These are phyloP conservation scores for Tachypleus tridentatus DNA, from an alignment of 1,140 invertebrate genomes.

Conservation along the genomic window DNA sequence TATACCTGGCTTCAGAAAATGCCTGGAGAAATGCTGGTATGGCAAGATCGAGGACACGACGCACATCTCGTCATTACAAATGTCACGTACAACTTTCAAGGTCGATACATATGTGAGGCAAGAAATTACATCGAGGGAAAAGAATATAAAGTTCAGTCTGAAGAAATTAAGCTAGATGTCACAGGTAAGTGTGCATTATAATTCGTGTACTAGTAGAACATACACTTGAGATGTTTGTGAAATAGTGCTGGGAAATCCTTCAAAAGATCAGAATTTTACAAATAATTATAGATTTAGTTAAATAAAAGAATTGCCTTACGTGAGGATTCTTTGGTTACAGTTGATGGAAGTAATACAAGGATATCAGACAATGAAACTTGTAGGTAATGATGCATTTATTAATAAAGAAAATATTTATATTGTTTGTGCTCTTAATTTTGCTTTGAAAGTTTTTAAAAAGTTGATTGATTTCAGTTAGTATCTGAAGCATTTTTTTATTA, in stretches of 20 bases:
- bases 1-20: conserved; percentile 22
- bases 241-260: neutral
- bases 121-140: conserved; percentile 21
- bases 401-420: no score
- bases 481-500: no score
- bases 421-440: no score
- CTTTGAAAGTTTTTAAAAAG: no score
- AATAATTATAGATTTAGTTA: no score
- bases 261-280: no score
- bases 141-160: conserved; percentile 18
- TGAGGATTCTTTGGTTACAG: no score
- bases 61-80: conserved; percentile 21
- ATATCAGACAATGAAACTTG: no score
- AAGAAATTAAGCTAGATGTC: conserved; percentile 23
- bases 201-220: neutral
- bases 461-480: no score
- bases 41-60: conserved; percentile 21
- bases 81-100: conserved; percentile 22
- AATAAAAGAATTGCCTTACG: no score
- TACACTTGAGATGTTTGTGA: neutral
- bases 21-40: conserved; percentile 11
- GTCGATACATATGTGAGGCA: conserved; percentile 25
- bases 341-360: no score
- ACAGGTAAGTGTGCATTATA: conserved; percentile 15
- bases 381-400: no score